These are phyloP conservation scores for Colistium nudipinnis DNA, from an alignment of 2,113 vertebrate species.

Conservation along the genomic window DNA sequence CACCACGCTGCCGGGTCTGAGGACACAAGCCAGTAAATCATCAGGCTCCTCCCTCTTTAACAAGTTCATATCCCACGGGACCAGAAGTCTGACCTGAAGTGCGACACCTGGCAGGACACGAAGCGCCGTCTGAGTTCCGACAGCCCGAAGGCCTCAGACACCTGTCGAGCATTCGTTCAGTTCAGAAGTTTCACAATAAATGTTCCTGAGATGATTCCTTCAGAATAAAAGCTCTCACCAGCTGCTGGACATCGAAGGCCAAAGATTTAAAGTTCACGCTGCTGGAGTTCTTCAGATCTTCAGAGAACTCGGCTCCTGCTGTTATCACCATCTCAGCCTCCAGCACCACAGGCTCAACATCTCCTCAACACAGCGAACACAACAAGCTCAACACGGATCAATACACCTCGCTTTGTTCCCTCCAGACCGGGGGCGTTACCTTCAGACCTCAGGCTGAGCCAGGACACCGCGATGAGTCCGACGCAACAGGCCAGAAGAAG, in stretches of 20 bases:
- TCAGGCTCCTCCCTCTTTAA: too few relatives aligned
- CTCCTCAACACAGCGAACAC: slow-evolving; percentile 3
- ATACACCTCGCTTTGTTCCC: not conserved
- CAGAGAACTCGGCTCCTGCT: slow-evolving; percentile 59
- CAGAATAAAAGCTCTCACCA: slow-evolving; percentile 56
- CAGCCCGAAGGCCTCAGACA: slow-evolving; percentile 56
- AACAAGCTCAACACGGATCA: not conserved
- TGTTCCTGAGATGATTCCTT: not conserved
- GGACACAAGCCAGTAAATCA: not conserved
- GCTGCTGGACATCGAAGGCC: slow-evolving; percentile 73
- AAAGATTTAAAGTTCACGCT: slow-evolving; percentile 73
- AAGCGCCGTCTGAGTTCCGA: slow-evolving; percentile 52
- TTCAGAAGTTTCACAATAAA: slow-evolving; percentile 11
- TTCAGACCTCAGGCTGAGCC: slow-evolving; percentile 47
- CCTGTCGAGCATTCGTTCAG: slow-evolving; percentile 70
- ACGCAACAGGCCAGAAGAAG: slow-evolving; percentile 65
- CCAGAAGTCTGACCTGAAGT: slow-evolving; percentile 74
- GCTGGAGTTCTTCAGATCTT: slow-evolving; percentile 75
- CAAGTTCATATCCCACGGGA: not conserved
- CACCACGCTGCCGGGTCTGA: slow-evolving; percentile 75
- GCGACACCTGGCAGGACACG: slow-evolving; percentile 60
- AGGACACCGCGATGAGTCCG: slow-evolving; percentile 45
- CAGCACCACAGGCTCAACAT: slow-evolving; percentile 5
- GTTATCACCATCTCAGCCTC: slow-evolving; percentile 65
- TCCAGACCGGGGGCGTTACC: slow-evolving; percentile 16